phyloP scores from a whole-genome alignment of 1,140 invertebrate species.

The Triops cancriformis region DNA sequence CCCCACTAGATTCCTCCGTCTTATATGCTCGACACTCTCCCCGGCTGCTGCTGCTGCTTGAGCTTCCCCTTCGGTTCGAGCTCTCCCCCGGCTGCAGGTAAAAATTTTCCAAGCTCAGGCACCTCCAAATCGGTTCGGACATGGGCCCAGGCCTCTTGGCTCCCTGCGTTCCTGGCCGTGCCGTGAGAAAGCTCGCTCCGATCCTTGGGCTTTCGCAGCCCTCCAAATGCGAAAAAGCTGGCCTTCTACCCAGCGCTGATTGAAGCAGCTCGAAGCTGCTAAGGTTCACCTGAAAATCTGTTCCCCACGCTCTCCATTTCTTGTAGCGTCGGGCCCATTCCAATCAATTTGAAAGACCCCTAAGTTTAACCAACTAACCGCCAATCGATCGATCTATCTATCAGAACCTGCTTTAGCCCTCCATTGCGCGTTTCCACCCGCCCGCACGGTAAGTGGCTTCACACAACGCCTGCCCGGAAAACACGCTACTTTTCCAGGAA shows the following conservation, averaged over 20 bases:
- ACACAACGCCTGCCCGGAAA: background rate
- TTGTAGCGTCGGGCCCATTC: background rate
- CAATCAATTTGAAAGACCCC: background rate
- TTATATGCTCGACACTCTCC: background rate
- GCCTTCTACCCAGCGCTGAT: background rate
- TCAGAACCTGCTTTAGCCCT: background rate
- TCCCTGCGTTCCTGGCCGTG: background rate
- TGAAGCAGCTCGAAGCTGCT: background rate
- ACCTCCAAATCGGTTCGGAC: constrained; percentile 1
- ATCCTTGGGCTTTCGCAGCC: background rate
- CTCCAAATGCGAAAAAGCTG: background rate
- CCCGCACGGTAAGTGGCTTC: background rate
- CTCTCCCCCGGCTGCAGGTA: background rate
- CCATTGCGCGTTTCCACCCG: background rate
- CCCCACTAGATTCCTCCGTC: background rate
- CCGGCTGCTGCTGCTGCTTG: constrained; percentile 1
- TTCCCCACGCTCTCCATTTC: background rate
- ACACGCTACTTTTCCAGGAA: background rate
- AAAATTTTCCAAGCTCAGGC: background rate
- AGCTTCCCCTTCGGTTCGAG: background rate
- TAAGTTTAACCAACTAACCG: background rate
- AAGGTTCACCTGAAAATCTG: too few species aligned
- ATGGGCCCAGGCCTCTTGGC: background rate
- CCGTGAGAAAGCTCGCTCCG: background rate
- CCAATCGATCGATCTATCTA: background rate